Base-by-base conservation (phyloP, 2,888 invertebrate species). In the Pardosa pseudoannulata region DNA sequence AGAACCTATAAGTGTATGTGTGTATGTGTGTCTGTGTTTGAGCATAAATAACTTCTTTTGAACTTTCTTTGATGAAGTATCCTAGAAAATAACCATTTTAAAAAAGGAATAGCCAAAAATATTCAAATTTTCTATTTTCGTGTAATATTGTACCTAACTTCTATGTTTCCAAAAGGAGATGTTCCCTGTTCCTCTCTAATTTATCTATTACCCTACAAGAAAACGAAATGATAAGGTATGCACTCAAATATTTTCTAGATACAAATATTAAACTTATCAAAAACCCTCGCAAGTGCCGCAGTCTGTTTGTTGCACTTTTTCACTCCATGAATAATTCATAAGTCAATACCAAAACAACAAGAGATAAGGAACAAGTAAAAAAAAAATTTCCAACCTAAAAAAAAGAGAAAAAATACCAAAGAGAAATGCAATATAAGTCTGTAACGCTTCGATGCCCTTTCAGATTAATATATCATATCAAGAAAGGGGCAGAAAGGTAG, bases 401-500 rank as follows among this genome's bases (percentile, higher is more conserved):
- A 11, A 56, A 19, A 56, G 19, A 13, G 39, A 50, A 39, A 83
- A 73, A 73, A 78, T 36, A 56, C 28, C 16, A 56, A 50, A 56
- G 39, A 85, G 78, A 78, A 79, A 85, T 85, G 76, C 56, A 85
- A 85, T 85, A 85, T 78, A 64, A 67, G 71, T 78, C 78, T 67
- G 62, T 72, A 39, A 41, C 78, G 83, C 78, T 46, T 29, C 29
- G 78, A 39, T 85, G 83, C 31, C 23, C 46, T 41, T 50, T 46
- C 28, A 73, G 78, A 85, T 85, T 85, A 85, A 85, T 85, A 85
- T 85, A 85, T 83, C 83, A 41, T 41, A 83, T 79, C 78, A 56
- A 56, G 56, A 46, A 46, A 16, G 16, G 78, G 68, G 39, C 1
- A 73, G 73, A 29, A 41, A 46, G 36, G 41, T 7, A 64, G 28